A percentile compares a stretch with the other conserved stretches of the same genome.
Evolutionary conservation across 2,888 invertebrate genomes (phyloP).

Genomic region (Agriopis aurantiaria): DNA sequence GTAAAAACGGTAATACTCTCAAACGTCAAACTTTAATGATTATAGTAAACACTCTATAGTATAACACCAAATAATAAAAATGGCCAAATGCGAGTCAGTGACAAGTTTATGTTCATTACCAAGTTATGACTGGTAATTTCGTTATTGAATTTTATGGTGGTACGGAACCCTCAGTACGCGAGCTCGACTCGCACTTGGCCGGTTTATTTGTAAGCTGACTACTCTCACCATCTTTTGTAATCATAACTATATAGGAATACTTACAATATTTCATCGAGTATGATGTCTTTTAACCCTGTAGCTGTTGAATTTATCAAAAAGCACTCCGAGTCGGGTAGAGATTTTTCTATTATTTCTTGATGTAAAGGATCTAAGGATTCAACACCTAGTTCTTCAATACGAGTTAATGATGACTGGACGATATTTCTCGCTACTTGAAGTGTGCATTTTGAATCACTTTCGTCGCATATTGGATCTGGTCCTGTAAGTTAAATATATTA

Average conservation of each 20-base stretch:
- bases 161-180: too few relatives aligned
- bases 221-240: too few relatives aligned
- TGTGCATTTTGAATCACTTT: neutral
- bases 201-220: too few relatives aligned
- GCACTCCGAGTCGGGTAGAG: neutral
- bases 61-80: too few relatives aligned
- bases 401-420: neutral
- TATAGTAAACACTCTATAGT: too few relatives aligned
- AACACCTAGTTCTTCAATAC: neutral
- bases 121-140: too few relatives aligned
- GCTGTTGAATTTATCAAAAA: constrained; percentile 4
- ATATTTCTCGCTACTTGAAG: neutral
- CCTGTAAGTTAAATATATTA: neutral
- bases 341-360: neutral
- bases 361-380: constrained; percentile 6
- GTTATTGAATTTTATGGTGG: too few relatives aligned
- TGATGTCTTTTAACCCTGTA: neutral
- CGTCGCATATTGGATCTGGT: constrained; percentile 3
- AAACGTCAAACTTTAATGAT: too few relatives aligned
- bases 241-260: neutral
- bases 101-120: too few relatives aligned
- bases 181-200: too few relatives aligned
- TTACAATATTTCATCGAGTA: neutral
- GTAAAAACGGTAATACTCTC: too few relatives aligned
- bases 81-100: too few relatives aligned